Evolutionary conservation across 2,888 invertebrate species (phyloP), one percentile per base, ranked within the genome.

Genomic region (Thymelicus lineola): DNA sequence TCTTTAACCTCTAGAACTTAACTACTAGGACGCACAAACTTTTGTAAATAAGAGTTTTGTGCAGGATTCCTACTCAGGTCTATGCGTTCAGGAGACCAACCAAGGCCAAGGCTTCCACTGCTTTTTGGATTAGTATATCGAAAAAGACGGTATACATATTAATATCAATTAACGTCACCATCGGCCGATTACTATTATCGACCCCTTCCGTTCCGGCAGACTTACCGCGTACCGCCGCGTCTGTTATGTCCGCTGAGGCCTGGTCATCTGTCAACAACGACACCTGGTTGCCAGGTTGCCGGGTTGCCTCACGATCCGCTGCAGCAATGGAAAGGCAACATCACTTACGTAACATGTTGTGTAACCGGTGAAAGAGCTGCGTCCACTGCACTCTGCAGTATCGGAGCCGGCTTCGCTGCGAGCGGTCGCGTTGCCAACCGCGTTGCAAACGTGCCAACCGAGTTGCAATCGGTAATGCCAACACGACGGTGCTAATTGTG

Each of bases 321-420:
- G 84, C 84, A 84, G 81, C 50, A 77, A 86, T 90, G 86, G 90
- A 90, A 91, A 91, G 90, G 89, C 89, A 85, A 84, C 83, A 78
- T 80, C 72, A 60, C 75, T 91, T 89, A 86, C 84, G 88, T 86
- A 91, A 90, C 75, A 53, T 77, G 81, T 86, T 87, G 91, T 90
- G 92, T 90, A 91, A 91, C 77, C 79, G 82, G 91, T 89, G 91
- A 91, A 91, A 91, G 91, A 91, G 83, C 81, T 75, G 81, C 79
- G 14, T 6, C 7, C 17, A n/a, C 15, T 55, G 45, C 55, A 28
- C 58, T 12, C 79, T 75, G 80, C 82, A 81, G 81, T 82, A 80
- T 79, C 90, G 90, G 89, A 89, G 79, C 82, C 82, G 84, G 75
- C 81, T 74, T 79, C 80, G 80, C 72, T 75, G 79, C 81, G 87